Evolutionary conservation across 2,113 vertebrate genomes (phyloP).

Genomic region (Urocitellus parryii): DNA sequence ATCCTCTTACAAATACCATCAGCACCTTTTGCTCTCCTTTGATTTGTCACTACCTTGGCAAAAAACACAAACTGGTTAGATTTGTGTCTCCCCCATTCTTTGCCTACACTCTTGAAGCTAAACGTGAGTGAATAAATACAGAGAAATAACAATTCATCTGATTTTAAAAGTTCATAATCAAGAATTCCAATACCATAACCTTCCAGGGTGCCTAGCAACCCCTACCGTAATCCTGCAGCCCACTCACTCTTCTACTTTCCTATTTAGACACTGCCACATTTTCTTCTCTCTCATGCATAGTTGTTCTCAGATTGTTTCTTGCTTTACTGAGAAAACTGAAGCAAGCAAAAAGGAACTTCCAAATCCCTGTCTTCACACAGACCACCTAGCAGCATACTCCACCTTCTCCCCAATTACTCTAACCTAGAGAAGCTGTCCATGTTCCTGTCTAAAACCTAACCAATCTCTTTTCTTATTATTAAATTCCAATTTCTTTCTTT

Average conservation of each 20-base stretch:
- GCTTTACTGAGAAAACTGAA: constrained; percentile 21
- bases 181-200: not conserved
- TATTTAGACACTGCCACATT: not conserved
- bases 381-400: not conserved
- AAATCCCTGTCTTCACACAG: not conserved
- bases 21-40: not conserved
- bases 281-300: not conserved
- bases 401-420: not conserved
- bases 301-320: not conserved
- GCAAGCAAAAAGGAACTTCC: not conserved
- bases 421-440: not conserved
- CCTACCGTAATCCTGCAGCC: not conserved
- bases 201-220: not conserved
- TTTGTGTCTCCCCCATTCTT: not conserved
- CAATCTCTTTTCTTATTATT: not conserved
- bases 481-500: not conserved
- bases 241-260: not conserved
- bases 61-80: not conserved
- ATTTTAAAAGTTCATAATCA: constrained; percentile 26
- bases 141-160: not conserved
- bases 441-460: not conserved
- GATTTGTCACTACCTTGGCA: not conserved
- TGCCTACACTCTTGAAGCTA: not conserved
- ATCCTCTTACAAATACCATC: not conserved
- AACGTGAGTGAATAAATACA: not conserved